Evolutionary conservation across 2,888 invertebrate genomes (phyloP).

Genomic region (Cataglyphis rosenhaueri): DNA sequence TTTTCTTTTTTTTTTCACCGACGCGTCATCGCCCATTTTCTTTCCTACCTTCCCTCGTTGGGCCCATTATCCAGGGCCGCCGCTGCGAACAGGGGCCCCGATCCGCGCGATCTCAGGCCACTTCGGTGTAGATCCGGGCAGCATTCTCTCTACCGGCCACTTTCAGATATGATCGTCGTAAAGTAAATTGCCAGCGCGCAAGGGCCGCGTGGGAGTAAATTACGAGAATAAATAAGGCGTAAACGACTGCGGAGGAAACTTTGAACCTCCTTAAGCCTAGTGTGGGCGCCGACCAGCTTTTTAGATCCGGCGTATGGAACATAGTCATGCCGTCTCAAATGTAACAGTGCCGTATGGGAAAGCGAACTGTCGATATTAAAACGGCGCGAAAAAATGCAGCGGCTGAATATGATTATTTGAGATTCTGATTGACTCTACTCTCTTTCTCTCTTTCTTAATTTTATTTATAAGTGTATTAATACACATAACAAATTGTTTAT

Average conservation of each 20-base stretch:
- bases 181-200: slow-evolving; percentile 78
- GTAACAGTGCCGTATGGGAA: slow-evolving; percentile 66
- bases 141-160: slow-evolving; percentile 71
- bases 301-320: slow-evolving; percentile 66
- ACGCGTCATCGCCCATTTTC: slow-evolving; percentile 41
- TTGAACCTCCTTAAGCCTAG: slow-evolving; percentile 79
- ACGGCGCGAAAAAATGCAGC: slow-evolving; percentile 5
- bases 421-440: not conserved
- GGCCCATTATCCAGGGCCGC: slow-evolving; percentile 31
- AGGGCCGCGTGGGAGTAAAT: slow-evolving; percentile 81
- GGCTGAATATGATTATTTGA: not conserved
- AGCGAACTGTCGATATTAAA: slow-evolving; percentile 44
- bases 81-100: slow-evolving; percentile 33
- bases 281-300: slow-evolving; percentile 75
- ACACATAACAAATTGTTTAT: not conserved
- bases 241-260: slow-evolving; percentile 78
- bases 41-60: slow-evolving; percentile 35
- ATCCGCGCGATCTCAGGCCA: slow-evolving; percentile 29
- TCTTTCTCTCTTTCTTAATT: not conserved
- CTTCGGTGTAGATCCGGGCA: slow-evolving; percentile 61
- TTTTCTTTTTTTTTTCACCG: slow-evolving; percentile 18
- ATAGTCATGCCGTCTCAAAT: slow-evolving; percentile 64
- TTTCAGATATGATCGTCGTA: slow-evolving; percentile 81
- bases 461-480: not conserved
- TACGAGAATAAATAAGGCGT: slow-evolving; percentile 82